Evolutionary conservation across 2,113 vertebrate species (phyloP).

Genomic region (Petroica traversi): DNA sequence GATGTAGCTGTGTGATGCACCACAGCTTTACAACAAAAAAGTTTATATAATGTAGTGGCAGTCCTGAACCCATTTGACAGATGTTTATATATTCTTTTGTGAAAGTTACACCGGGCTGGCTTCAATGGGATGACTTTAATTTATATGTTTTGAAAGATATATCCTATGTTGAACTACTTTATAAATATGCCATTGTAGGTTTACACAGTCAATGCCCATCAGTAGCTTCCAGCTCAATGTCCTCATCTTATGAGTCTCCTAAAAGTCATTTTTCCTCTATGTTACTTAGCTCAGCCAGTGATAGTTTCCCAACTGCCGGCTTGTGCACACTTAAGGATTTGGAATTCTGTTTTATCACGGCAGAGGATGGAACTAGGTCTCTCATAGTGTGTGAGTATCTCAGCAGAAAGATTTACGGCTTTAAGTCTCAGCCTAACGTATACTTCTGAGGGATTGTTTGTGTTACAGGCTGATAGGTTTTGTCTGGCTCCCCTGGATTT

Average conservation of each 20-base stretch:
- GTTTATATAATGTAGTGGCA: background rate
- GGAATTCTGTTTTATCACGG: background rate
- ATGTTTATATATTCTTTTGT: background rate
- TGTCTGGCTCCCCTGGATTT: slow-evolving; percentile 25
- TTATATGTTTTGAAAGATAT: background rate
- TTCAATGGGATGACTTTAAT: background rate
- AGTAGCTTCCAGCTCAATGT: background rate
- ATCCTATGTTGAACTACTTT: background rate
- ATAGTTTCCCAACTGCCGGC: background rate
- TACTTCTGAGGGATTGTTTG: background rate
- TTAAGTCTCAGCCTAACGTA: background rate
- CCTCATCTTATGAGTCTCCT: background rate
- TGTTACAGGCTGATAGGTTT: slow-evolving; percentile 34
- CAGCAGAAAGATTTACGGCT: background rate
- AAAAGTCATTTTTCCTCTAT: background rate
- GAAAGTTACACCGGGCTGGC: background rate
- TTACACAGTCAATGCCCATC: background rate
- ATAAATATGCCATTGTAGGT: background rate
- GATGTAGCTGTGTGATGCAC: background rate
- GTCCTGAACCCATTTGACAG: background rate
- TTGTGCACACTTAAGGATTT: background rate
- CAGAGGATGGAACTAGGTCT: background rate
- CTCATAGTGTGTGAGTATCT: background rate
- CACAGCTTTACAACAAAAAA: background rate
- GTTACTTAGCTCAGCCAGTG: background rate